A percentile compares a stretch with the other conserved stretches of the same genome.
These are phyloP conservation scores for Pachyramphus minor DNA, from an alignment of 2,113 vertebrate genomes.

Conservation along the genomic window DNA sequence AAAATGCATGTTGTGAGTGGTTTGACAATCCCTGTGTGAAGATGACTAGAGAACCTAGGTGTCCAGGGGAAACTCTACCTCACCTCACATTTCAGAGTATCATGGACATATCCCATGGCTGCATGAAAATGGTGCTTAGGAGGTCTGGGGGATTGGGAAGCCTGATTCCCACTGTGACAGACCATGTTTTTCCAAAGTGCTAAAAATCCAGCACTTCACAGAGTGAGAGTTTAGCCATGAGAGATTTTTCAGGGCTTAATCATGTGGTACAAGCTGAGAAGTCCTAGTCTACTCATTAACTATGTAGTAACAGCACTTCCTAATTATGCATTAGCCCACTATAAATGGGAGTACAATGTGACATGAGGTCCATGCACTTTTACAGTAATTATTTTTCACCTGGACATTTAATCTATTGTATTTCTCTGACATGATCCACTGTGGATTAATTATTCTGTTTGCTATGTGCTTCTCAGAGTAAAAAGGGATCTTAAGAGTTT, in stretches of 20 bases:
- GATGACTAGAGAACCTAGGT: neutral
- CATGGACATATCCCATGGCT: accelerated
- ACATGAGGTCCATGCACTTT: neutral
- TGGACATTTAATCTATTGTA: neutral
- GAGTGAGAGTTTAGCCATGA: neutral
- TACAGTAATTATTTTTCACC: slow-evolving; percentile 4
- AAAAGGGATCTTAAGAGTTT: neutral
- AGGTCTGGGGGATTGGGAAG: neutral
- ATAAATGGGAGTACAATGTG: neutral
- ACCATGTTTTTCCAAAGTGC: neutral
- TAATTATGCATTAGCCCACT: neutral
- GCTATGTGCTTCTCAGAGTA: neutral
- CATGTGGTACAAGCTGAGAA: neutral
- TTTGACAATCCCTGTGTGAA: neutral
- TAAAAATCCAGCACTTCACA: neutral
- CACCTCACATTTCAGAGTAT: neutral
- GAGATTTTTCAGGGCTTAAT: neutral
- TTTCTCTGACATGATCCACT: neutral
- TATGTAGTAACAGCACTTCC: neutral
- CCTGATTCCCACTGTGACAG: neutral
- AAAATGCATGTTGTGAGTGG: accelerated
- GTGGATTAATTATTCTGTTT: neutral
- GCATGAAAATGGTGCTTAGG: neutral
- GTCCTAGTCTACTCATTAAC: neutral
- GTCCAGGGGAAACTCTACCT: neutral